Evolutionary conservation across 2,888 invertebrate species (phyloP).

Genomic region (Achlya flavicornis): DNA sequence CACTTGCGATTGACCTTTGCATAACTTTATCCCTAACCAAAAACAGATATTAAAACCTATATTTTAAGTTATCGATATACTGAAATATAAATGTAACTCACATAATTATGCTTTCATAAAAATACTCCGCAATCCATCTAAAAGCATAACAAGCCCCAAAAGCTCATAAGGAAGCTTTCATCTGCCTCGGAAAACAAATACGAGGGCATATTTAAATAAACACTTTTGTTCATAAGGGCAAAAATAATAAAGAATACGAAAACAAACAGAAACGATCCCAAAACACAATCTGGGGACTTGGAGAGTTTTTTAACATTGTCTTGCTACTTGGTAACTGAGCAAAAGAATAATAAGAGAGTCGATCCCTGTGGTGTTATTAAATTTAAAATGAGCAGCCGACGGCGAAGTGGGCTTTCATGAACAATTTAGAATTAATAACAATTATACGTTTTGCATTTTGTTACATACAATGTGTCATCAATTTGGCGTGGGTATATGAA

Average conservation of each 20-base stretch:
- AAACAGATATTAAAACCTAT: too few species aligned
- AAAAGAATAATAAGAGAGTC: background rate
- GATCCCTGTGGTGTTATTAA: conserved; percentile 2
- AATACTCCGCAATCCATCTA: background rate
- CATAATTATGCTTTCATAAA: background rate
- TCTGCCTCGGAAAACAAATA: background rate
- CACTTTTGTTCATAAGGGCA: conserved; percentile 5
- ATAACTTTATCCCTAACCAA: too few species aligned
- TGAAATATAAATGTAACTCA: background rate
- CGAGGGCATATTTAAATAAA: conserved; percentile 10
- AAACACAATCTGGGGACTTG: conserved; percentile 6
- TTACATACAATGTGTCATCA: too few species aligned
- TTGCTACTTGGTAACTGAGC: background rate
- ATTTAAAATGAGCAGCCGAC: background rate
- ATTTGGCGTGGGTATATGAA: too few species aligned
- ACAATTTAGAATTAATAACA: background rate
- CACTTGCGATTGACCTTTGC: too few species aligned
- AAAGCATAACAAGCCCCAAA: background rate
- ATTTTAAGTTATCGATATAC: background rate
- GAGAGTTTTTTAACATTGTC: conserved; percentile 8
- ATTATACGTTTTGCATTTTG: too few species aligned
- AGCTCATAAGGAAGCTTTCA: conserved; percentile 7
- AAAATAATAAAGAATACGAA: conserved; percentile 4
- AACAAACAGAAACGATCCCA: conserved; percentile 8
- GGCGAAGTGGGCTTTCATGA: background rate